phyloP scores from a whole-genome alignment of 2,113 vertebrate genomes.

The Illadopsis cleaveri region DNA sequence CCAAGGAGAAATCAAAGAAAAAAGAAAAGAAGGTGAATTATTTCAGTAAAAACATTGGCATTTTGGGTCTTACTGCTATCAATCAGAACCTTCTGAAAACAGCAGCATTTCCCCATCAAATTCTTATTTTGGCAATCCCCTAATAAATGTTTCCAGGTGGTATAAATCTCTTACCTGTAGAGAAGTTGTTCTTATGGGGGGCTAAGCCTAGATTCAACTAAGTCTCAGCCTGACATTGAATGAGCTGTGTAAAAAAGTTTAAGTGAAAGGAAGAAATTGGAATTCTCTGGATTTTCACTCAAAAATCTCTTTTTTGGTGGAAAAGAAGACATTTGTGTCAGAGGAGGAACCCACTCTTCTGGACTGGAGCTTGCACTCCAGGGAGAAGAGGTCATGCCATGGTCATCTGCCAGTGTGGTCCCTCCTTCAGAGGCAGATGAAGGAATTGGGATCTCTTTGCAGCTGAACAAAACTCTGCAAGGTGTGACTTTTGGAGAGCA shows the following conservation, averaged over 20 bases:
- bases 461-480: background rate
- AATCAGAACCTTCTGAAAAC: background rate
- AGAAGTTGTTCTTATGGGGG: background rate
- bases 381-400: background rate
- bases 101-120: background rate
- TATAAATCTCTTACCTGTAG: background rate
- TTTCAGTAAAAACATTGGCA: background rate
- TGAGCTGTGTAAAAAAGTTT: background rate
- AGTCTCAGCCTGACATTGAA: background rate
- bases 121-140: background rate
- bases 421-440: background rate
- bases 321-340: background rate
- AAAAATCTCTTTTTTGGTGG: background rate
- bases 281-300: background rate
- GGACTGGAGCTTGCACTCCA: background rate
- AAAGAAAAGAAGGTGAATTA: background rate
- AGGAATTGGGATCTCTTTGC: background rate
- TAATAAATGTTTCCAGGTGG: background rate
- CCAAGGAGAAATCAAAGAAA: background rate
- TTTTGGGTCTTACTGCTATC: background rate
- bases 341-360: background rate
- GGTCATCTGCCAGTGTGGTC: background rate
- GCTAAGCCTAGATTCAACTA: background rate
- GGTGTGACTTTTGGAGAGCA: constrained; percentile 21
- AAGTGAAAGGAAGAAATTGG: background rate